Percentiles rank a stretch among this genome's conserved stretches.
Conservation (phyloP, 2,113 vertebrate species). For the Shinisaurus crocodilurus region DNA sequence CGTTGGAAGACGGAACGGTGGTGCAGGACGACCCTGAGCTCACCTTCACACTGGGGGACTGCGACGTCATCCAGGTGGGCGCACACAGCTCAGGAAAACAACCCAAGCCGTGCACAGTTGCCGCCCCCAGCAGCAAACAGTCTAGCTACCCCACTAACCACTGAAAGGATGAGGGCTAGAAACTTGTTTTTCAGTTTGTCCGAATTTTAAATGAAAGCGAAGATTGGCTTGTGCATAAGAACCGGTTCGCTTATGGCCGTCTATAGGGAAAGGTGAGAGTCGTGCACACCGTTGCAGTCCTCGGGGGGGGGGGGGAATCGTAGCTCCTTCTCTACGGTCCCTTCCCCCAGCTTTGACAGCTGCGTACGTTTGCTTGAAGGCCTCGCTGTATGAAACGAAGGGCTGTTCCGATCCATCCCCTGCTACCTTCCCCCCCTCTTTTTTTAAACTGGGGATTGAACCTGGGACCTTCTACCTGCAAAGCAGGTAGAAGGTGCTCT, state of each 20-base stretch:
- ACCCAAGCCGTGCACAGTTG: too few relatives aligned
- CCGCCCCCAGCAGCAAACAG: neutral
- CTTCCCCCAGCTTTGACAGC: too few relatives aligned
- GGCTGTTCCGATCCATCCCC: too few relatives aligned
- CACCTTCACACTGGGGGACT: slow-evolving; percentile 90
- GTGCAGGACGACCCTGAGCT: slow-evolving; percentile 82
- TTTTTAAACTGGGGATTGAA: too few relatives aligned
- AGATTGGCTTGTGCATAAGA: neutral
- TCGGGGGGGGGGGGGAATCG: neutral
- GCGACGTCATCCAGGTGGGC: slow-evolving; percentile 92
- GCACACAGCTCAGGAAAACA: fast-evolving
- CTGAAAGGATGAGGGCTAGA: neutral
- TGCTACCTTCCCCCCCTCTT: too few relatives aligned
- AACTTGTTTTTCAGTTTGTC: neutral
- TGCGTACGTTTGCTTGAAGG: too few relatives aligned
- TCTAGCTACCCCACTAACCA: neutral
- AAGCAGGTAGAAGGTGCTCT: too few relatives aligned
- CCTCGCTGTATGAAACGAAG: too few relatives aligned
- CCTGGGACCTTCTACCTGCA: too few relatives aligned
- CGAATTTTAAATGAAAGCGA: neutral
- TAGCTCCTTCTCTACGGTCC: neutral
- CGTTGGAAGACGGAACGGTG: slow-evolving; percentile 75
- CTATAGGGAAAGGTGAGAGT: neutral
- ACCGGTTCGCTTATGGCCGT: neutral
- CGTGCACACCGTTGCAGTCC: neutral